These are phyloP conservation scores for Dicerorhinus sumatrensis DNA, from an alignment of 2,113 vertebrate genomes.

Conservation along the genomic window DNA sequence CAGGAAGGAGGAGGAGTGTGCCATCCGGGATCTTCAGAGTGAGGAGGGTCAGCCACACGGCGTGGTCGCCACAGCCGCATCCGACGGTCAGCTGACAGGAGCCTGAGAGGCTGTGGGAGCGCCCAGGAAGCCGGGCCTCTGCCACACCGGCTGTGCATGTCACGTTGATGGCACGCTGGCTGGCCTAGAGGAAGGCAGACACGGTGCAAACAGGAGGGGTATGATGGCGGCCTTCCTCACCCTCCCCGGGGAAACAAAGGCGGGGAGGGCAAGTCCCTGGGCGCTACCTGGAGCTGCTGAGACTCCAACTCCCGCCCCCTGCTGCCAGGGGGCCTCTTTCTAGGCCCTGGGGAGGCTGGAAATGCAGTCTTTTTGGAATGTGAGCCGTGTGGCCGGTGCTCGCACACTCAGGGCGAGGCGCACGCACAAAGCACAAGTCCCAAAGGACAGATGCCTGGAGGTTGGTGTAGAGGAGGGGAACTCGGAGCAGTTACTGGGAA, in stretches of 20 bases:
- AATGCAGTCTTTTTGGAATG: fast-evolving
- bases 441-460: neutral
- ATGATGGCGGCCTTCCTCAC: fast-evolving
- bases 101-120: neutral
- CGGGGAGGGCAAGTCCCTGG: too few relatives aligned
- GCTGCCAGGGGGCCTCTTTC: neutral
- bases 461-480: too few relatives aligned
- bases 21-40: too few relatives aligned
- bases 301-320: fast-evolving
- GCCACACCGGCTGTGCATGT: neutral
- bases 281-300: fast-evolving
- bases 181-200: neutral
- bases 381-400: fast-evolving
- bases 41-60: neutral
- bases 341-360: neutral
- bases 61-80: fast-evolving
- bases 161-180: fast-evolving
- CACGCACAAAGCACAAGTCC: neutral
- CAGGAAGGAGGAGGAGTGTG: neutral
- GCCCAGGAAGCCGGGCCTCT: neutral
- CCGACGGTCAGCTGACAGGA: too few relatives aligned
- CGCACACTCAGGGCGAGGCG: fast-evolving
- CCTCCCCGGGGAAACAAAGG: neutral
- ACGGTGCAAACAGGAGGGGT: neutral
- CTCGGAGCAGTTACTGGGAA: neutral